These are phyloP conservation scores for Tichodroma muraria DNA, from an alignment of 2,113 vertebrate genomes.

Conservation along the genomic window DNA sequence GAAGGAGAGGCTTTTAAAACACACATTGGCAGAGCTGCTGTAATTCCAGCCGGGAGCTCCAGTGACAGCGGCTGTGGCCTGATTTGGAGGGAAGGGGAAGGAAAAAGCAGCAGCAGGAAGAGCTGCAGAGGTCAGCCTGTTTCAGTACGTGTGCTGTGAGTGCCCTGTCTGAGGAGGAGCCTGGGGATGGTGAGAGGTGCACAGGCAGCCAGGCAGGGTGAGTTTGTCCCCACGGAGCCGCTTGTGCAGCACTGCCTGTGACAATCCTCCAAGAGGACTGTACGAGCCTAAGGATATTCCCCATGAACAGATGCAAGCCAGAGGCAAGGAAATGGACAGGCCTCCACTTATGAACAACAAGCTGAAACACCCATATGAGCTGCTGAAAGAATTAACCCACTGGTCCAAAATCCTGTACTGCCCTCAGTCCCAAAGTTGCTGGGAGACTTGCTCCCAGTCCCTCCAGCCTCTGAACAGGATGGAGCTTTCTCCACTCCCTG, in stretches of 20 bases:
- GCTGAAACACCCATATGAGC: neutral
- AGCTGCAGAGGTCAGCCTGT: neutral
- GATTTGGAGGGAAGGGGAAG: neutral
- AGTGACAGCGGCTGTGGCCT: neutral
- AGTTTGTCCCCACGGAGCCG: neutral
- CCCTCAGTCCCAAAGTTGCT: neutral
- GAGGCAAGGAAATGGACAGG: neutral
- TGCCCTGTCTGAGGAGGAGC: neutral
- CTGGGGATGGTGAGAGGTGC: neutral
- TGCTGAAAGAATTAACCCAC: neutral
- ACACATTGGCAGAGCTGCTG: neutral
- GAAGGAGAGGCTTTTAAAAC: neutral
- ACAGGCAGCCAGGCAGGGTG: neutral
- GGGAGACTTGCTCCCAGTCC: neutral
- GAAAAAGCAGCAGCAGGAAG: neutral
- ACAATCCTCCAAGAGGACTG: neutral
- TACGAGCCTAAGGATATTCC: neutral
- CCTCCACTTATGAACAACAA: neutral
- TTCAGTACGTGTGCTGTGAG: neutral
- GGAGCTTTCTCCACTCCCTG: neutral
- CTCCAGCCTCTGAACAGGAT: neutral
- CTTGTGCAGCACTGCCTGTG: accelerated
- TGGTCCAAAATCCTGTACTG: neutral
- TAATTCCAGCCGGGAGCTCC: conserved; percentile 11
- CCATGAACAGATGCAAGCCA: neutral